Evolutionary conservation across 35 echinoderm and acorn worm species (phyloP), one percentile per base, ranked within the genome.

Genomic region (Heliocidaris erythrogramma): DNA sequence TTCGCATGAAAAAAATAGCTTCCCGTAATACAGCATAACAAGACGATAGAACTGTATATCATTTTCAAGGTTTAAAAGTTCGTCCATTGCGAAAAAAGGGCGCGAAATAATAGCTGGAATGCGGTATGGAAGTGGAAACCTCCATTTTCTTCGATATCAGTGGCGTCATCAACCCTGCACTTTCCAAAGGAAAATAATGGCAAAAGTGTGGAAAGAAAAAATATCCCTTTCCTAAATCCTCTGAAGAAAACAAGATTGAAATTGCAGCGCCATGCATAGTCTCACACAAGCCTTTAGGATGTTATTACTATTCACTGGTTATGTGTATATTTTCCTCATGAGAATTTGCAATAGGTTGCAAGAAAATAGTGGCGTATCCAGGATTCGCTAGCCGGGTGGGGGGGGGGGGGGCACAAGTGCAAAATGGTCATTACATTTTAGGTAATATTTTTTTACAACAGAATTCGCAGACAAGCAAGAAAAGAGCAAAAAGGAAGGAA

Each of bases 191-290:
- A 78, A 78, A 78, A n/a, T 21, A 78, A 21, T 78, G 65, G 65
- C 65, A 24, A 78, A 78, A n/a, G 4, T 24, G 65, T n/a, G 65
- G 65, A 78, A 78, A 78, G 65, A 78, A 78, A n/a, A 56, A 78
- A 78, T 78, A 78, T 78, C 65, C 65, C 65, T 27, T 78, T 78
- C 65, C 65, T 27, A 78, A 78, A 78, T 78, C 65, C 18, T 78
- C 17, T 78, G 65, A 78, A 78, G 65, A 78, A 78, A 78, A 78
- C 65, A 78, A 78, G 65, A 78, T 78, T 78, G 18, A 78, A 78
- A 78, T n/a, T n/a, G 65, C n/a, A 78, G 65, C 65, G 18, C 65
- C 7, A 24, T 56, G 27, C 27, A 78, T 18, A 78, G 18, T 78
- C 65, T 21, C 18, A 78, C 27, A 2, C 27, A 60, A 60, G 27